Evolutionary conservation across 2,113 vertebrate genomes (phyloP).

Genomic region (Ageneiosus marmoratus): DNA sequence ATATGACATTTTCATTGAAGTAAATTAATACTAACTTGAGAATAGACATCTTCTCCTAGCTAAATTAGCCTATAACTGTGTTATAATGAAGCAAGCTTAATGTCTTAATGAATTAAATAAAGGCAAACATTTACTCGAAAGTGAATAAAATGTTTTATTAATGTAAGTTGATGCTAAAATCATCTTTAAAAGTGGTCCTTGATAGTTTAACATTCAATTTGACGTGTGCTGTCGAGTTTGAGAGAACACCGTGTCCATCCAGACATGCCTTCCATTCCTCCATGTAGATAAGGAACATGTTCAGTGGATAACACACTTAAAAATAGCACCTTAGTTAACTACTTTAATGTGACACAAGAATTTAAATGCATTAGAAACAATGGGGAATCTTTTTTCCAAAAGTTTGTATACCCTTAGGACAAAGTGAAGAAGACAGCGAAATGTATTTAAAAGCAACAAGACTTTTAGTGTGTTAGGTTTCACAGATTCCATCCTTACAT

Average conservation of each 20-base stretch:
- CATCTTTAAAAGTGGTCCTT: slow-evolving; percentile 2
- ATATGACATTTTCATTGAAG: not conserved
- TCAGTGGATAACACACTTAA: slow-evolving; percentile 15
- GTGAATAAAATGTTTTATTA: slow-evolving; percentile 6
- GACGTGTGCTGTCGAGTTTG: not conserved
- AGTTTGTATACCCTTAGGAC: not conserved
- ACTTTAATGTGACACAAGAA: not conserved
- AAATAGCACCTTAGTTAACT: not conserved
- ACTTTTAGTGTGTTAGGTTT: not conserved
- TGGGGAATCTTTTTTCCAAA: not conserved
- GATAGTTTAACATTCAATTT: slow-evolving; percentile 25
- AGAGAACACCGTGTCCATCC: not conserved
- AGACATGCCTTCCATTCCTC: slow-evolving; percentile 3
- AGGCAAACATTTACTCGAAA: not conserved
- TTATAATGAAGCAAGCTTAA: not conserved
- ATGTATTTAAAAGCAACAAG: not conserved
- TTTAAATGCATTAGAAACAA: not conserved
- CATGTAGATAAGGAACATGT: not conserved
- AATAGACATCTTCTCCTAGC: not conserved
- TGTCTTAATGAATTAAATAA: not conserved
- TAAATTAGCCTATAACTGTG: too few species aligned
- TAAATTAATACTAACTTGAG: not conserved
- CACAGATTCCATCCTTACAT: not conserved
- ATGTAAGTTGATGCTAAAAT: not conserved
- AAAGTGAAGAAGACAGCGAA: not conserved